Evolutionary conservation across 2,888 invertebrate genomes (phyloP), one percentile per base, ranked within the genome.

Genomic region (Cerastis rubricosa): DNA sequence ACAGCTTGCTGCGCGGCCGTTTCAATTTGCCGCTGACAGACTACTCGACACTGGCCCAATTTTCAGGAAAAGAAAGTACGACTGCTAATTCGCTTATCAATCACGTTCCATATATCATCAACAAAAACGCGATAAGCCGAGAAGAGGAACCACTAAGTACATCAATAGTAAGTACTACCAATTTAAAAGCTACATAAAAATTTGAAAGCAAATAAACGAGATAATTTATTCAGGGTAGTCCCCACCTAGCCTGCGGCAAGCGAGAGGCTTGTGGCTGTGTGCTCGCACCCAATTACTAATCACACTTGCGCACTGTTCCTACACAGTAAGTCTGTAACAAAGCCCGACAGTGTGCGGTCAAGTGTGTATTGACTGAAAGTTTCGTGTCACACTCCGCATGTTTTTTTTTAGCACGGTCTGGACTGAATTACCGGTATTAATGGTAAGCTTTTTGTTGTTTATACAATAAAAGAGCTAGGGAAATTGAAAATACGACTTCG

Each of bases 251-350:
- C 6, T 17, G 22, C 63, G 49, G 17, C 65, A 72, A 47, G 80
- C 22, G 40, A 35, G 14, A 64, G 47, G 54, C 47, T 49, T 73
- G 64, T 57, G 64, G 29, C 54, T 35, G n/a, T 80, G 40, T 59
- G 22, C 40, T 81, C 43, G 47, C 40, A 64, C 19, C 80, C 80
- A 64, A 63, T 67, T 54, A 80, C 54, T 64, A 49, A 74, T 74
- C 29, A 73, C 49, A 57, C 43, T 25, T 40, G 70, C 25, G 61
- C 51, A 69, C 19, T 76, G 45, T 45, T 14, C 14, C 51, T 35
- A 76, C 57, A 9, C 17, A 40, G 22, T 47, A 47, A 40, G 67
- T 61, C 64, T 17, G 54, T 51, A 51, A 51, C 25, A 51, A 63
- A 63, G 25, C 22, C 25, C 22, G 43, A 47, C 11, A 43, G 49